Base-by-base conservation (phyloP, 2,797 vertebrate species). In the Siniperca scherzeri region DNA sequence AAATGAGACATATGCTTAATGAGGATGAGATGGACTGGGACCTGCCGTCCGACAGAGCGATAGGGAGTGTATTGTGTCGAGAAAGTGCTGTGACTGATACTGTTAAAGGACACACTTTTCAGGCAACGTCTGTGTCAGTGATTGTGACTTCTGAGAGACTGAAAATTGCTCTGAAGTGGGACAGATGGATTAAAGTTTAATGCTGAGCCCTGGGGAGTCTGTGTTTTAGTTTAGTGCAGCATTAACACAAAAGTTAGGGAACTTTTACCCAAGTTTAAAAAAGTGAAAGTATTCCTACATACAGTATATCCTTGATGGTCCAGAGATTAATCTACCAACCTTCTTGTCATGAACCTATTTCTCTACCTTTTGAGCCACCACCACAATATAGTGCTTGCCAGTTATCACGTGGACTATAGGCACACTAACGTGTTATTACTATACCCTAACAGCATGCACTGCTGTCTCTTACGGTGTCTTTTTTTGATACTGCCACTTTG, bases 1-100 rank as follows among this genome's bases (percentile, higher is more conserved):
- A 92, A 91, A 91, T 90, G 86, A 95, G 93, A 95, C 96, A 95
- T 96, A 96, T 96, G 96, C 94, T 88, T 96, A 96, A 96, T 96
- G 94, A 96, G 92, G 77, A 83, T 48, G 70, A 38, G 88, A 81
- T 80, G 88, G 89, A 89, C 86, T 81, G 88, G 91, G 93, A 88
- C 78, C 83, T 55, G 86, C 59, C 7, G 44, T 77, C 86, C 33
- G n/a, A 75, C 70, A n/a, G 73, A 52, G 33, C 88, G 92, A 94
- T 87, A 90, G 72, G 52, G n/a, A 76, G 55, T 1, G 44, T 57
- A 82, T 89, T 93, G 88, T 90, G 77, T 33, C 40, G 57, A 65
- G 67, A 59, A 72, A 81, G 74, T 21, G 67, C 76, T 70, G 70
- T 82, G 89, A 92, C 81, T 78, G 76, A 88, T 84, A 82, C 87